phyloP scores from a whole-genome alignment of 2,113 vertebrate genomes.

The Spilogale gracilis region DNA sequence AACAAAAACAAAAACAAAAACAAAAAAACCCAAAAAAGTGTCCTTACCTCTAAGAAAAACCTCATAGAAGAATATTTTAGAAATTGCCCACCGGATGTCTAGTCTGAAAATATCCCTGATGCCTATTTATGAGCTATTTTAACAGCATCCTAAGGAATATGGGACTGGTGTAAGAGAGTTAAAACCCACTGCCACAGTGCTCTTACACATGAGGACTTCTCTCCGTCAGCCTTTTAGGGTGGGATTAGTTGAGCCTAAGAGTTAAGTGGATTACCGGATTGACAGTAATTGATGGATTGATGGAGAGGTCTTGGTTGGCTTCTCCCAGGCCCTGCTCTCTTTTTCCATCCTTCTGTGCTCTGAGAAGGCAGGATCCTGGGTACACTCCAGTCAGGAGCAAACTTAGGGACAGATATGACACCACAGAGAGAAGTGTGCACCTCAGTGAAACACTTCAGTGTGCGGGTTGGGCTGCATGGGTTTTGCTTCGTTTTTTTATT shows the following conservation, averaged over 20 bases:
- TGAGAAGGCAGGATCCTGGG: background rate
- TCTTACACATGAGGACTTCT: background rate
- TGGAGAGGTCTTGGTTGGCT: background rate
- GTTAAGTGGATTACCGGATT: background rate
- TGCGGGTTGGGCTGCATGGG: background rate
- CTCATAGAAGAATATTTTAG: background rate
- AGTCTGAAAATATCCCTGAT: background rate
- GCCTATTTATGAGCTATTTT: background rate
- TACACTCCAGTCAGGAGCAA: background rate
- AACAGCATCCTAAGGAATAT: background rate
- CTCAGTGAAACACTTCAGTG: rapidly evolving
- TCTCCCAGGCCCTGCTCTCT: background rate
- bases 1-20: too few species aligned
- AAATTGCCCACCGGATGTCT: background rate
- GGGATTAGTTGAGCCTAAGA: background rate
- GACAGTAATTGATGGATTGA: background rate
- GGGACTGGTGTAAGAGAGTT: background rate
- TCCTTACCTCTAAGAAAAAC: background rate
- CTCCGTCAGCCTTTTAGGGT: background rate
- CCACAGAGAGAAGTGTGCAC: rapidly evolving
- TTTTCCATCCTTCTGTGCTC: background rate
- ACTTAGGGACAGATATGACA: background rate
- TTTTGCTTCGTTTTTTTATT: constrained; percentile 57
- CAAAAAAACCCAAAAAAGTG: background rate
- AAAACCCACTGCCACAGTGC: background rate